Conservation (phyloP, 2,113 vertebrate genomes). For the Anhinga rufa region DNA sequence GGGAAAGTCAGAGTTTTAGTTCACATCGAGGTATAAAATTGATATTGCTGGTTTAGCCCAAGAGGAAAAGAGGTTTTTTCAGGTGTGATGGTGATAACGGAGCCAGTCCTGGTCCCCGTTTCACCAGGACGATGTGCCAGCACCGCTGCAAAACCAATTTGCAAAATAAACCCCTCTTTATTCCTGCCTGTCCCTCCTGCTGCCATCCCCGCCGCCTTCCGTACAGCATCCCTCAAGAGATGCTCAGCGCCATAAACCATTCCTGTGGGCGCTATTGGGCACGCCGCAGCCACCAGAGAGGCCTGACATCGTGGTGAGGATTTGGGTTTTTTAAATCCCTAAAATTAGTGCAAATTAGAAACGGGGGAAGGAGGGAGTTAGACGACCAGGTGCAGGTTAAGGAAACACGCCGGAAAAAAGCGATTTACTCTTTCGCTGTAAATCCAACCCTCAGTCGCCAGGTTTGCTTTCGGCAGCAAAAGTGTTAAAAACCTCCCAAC, state of each 20-base stretch:
- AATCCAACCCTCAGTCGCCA: neutral
- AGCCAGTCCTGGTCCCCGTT: neutral
- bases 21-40: conserved; percentile 23
- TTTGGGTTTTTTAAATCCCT: neutral
- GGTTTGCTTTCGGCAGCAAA: neutral
- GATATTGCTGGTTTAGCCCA: conserved; percentile 21
- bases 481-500: neutral
- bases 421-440: neutral
- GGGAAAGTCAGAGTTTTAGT: neutral
- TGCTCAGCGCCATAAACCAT: neutral
- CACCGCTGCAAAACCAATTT: neutral
- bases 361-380: neutral
- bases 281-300: neutral
- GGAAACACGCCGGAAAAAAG: accelerated
- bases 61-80: neutral
- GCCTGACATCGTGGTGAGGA: neutral
- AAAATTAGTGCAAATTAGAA: conserved; percentile 57
- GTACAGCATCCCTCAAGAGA: neutral
- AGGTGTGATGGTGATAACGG: neutral
- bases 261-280: neutral
- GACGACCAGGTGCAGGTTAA: neutral
- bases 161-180: neutral
- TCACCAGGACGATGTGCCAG: neutral
- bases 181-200: neutral
- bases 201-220: neutral